Evolutionary conservation across 2,113 vertebrate genomes (phyloP).

Genomic region (Eidolon helvum): DNA sequence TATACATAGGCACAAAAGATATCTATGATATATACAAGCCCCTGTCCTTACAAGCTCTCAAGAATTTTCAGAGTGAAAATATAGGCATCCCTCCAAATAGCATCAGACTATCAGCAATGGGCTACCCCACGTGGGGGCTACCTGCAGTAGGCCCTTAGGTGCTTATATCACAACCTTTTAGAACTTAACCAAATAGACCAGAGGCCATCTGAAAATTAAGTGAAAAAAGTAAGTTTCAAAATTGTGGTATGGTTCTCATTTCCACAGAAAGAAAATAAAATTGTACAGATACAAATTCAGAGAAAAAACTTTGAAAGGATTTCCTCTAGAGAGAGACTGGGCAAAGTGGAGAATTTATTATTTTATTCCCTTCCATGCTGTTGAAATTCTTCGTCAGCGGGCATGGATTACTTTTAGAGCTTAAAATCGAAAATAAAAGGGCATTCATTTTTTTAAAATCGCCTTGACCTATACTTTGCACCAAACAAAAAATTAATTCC

Average conservation of each 20-base stretch:
- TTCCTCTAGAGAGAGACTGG: background rate
- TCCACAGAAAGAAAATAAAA: background rate
- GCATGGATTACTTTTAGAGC: background rate
- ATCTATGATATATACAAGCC: background rate
- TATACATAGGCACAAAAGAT: too few relatives aligned
- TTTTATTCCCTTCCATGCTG: background rate
- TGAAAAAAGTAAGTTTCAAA: background rate
- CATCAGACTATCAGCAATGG: background rate
- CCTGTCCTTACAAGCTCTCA: background rate
- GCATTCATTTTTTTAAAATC: background rate
- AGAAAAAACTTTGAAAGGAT: background rate
- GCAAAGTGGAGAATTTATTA: background rate
- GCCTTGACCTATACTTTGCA: background rate
- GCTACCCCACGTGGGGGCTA: too few relatives aligned
- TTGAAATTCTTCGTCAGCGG: background rate
- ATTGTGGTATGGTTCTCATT: background rate
- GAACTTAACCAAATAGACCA: background rate
- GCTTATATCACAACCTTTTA: background rate
- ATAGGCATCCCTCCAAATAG: background rate
- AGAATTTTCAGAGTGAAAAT: background rate
- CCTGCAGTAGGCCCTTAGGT: background rate
- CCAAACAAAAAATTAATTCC: background rate
- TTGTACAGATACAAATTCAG: background rate
- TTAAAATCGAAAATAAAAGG: background rate
- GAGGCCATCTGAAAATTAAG: background rate